Conservation (phyloP, 1,140 invertebrate species). For the Drosophila aff. region DNA sequence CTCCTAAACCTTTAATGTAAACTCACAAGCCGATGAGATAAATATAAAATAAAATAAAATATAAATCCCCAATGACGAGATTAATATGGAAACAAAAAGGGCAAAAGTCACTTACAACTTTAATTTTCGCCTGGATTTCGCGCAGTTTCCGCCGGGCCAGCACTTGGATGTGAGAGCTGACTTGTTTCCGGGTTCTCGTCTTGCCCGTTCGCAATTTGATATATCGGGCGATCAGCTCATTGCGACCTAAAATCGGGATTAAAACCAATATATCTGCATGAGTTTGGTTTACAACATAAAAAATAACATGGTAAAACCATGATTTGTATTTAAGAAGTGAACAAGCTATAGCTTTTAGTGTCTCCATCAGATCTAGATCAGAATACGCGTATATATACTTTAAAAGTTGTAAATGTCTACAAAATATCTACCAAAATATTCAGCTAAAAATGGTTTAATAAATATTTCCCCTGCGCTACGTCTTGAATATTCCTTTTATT, state of each 20-base stretch:
- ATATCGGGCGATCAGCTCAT: constrained; percentile 99
- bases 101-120: constrained; percentile 91
- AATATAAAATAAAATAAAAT: constrained; percentile 1
- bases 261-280: neutral
- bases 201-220: constrained; percentile 99
- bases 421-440: no score
- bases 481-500: neutral
- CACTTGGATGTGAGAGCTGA: constrained; percentile 99
- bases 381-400: no score
- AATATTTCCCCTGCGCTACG: neutral
- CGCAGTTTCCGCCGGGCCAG: constrained; percentile 98
- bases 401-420: no score
- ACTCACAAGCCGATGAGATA: constrained; percentile 6
- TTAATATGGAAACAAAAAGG: neutral
- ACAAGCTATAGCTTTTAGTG: neutral
- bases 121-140: constrained; percentile 98
- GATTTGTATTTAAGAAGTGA: neutral
- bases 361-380: neutral
- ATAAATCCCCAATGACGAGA: constrained; percentile 5
- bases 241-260: constrained; percentile 91
- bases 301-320: neutral
- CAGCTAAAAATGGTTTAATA: neutral
- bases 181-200: constrained; percentile 99
- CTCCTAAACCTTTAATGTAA: constrained; percentile 8
- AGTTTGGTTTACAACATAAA: neutral